A percentile compares a stretch with the other conserved stretches of the same genome.
Conservation (phyloP, 2,888 invertebrate species). For the Lordiphosa andalusiaca region DNA sequence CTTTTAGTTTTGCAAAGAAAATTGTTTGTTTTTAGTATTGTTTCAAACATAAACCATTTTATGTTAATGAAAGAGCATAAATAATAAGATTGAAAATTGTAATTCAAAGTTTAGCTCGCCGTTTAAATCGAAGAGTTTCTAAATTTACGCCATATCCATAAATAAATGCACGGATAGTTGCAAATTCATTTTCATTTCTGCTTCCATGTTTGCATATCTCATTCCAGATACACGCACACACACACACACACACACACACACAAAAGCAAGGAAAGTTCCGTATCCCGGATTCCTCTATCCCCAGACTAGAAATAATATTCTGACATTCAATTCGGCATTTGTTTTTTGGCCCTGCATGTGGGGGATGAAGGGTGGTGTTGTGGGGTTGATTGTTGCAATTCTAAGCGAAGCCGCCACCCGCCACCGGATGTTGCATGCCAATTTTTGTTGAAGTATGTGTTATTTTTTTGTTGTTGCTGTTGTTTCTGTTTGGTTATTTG, state of each 20-base stretch:
- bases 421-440: conserved; percentile 72
- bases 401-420: conserved; percentile 63
- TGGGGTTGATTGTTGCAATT: conserved; percentile 47
- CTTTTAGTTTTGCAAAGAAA: too few relatives aligned
- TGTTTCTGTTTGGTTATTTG: conserved; percentile 14
- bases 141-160: too few relatives aligned
- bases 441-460: conserved; percentile 48
- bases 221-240: conserved; percentile 61
- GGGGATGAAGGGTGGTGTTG: neutral
- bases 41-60: too few relatives aligned
- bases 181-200: conserved; percentile 69
- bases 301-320: conserved; percentile 59
- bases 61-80: too few relatives aligned
- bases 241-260: conserved; percentile 31
- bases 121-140: too few relatives aligned
- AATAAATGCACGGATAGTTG: conserved; percentile 13
- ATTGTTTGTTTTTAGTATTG: too few relatives aligned
- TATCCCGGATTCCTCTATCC: neutral
- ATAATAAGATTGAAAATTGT: too few relatives aligned
- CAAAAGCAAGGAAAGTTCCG: conserved; percentile 18
- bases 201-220: conserved; percentile 64
- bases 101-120: too few relatives aligned
- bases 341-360: conserved; percentile 49
- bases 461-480: too few relatives aligned
- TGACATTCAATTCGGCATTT: conserved; percentile 73